Percentiles rank a stretch among this genome's conserved stretches.
phyloP scores from a whole-genome alignment of 2,113 vertebrate species.

The Callorhinus ursinus region DNA sequence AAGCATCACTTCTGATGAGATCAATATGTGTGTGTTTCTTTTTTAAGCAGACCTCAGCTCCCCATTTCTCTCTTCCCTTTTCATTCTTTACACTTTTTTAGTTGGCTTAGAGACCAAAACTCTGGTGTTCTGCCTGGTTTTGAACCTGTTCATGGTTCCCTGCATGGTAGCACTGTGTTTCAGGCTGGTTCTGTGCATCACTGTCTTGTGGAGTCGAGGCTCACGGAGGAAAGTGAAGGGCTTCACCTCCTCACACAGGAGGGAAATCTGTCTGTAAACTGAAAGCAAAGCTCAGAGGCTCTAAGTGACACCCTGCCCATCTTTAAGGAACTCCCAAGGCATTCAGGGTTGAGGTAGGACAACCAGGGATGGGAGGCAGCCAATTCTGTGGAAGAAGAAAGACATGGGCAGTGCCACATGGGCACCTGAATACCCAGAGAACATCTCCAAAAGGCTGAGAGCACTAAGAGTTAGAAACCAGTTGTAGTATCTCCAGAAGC shows the following conservation, averaged over 20 bases:
- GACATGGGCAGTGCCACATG: no score
- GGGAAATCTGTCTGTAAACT: neutral
- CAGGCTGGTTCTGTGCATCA: accelerated
- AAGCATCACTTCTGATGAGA: neutral
- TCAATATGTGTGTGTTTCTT: neutral
- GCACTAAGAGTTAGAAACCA: neutral
- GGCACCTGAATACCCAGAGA: neutral
- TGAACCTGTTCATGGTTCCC: neutral
- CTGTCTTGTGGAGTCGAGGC: neutral
- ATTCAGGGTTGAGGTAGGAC: neutral
- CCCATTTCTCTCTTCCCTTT: neutral
- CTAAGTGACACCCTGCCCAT: neutral
- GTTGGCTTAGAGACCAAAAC: neutral
- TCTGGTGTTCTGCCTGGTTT: neutral
- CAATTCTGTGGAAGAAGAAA: neutral
- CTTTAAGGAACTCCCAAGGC: neutral
- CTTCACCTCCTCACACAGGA: neutral
- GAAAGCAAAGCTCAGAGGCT: neutral
- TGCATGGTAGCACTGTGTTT: neutral
- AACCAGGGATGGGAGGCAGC: neutral
- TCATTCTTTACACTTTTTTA: neutral
- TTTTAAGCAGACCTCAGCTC: neutral
- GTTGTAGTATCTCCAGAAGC: neutral
- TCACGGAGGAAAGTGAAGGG: neutral
- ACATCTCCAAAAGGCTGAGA: neutral